Evolutionary conservation across 2,113 vertebrate species (phyloP).

Genomic region (Sterrhoptilus dennistouni): DNA sequence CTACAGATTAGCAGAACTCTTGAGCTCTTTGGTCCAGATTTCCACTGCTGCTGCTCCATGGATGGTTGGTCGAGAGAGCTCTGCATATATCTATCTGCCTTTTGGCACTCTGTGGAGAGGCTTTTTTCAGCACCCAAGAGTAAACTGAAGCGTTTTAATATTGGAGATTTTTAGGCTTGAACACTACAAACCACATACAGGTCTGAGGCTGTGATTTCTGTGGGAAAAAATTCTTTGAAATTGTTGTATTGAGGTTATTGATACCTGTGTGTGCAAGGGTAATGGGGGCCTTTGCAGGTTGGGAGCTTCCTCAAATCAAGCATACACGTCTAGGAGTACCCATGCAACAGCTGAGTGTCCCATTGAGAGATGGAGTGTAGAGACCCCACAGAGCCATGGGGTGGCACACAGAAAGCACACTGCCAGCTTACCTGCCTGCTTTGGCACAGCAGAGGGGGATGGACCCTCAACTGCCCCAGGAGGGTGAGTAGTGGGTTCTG

Average conservation of each 20-base stretch:
- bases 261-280: rapidly evolving
- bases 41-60: background rate
- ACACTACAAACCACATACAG: background rate
- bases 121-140: background rate
- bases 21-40: background rate
- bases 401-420: background rate
- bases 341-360: background rate
- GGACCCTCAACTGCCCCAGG: background rate
- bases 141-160: background rate
- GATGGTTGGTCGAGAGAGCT: background rate
- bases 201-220: background rate
- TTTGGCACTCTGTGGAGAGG: background rate
- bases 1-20: background rate
- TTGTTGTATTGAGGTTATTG: background rate
- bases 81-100: background rate
- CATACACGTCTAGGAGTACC: background rate
- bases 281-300: background rate
- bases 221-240: background rate
- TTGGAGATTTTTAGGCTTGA: background rate
- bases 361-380: background rate
- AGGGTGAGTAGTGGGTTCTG: rapidly evolving
- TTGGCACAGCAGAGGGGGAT: rapidly evolving
- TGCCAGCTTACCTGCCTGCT: background rate
- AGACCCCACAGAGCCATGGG: no score
- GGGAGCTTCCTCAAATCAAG: background rate